Percentiles rank a stretch among this genome's conserved stretches.
These are phyloP conservation scores for Cancer borealis DNA, from an alignment of 2,888 invertebrate species.

Conservation along the genomic window DNA sequence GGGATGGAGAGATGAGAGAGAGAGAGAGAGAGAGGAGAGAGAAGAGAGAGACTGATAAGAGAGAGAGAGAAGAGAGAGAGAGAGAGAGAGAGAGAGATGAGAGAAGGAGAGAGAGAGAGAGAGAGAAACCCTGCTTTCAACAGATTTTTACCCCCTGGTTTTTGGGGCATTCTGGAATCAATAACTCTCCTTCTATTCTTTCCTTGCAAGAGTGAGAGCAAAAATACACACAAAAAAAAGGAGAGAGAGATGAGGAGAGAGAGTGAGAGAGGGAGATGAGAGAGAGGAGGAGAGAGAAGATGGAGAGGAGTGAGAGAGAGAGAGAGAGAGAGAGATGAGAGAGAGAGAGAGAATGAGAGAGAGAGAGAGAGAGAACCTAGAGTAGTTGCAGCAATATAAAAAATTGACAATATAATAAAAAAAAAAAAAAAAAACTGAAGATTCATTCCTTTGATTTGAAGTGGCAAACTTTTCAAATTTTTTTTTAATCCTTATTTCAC, in stretches of 20 bases:
- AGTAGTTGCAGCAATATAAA: no score
- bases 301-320: background rate
- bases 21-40: background rate
- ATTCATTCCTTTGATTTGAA: no score
- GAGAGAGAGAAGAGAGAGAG: background rate
- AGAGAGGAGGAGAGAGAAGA: background rate
- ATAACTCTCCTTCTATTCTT: conserved; percentile 8
- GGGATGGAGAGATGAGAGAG: background rate
- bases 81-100: conserved; percentile 41
- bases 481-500: no score
- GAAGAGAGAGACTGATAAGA: background rate
- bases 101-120: conserved; percentile 20
- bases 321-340: conserved; percentile 21
- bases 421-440: no score
- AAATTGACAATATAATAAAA: no score
- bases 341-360: background rate
- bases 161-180: background rate
- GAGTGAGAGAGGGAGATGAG: background rate
- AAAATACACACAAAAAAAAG: background rate
- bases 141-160: background rate
- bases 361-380: conserved; percentile 4
- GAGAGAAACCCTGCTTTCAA: conserved; percentile 15
- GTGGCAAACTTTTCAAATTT: no score
- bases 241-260: background rate
- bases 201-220: background rate